Conservation (phyloP, 2,888 invertebrate genomes). For the Amphipoea oculea region DNA sequence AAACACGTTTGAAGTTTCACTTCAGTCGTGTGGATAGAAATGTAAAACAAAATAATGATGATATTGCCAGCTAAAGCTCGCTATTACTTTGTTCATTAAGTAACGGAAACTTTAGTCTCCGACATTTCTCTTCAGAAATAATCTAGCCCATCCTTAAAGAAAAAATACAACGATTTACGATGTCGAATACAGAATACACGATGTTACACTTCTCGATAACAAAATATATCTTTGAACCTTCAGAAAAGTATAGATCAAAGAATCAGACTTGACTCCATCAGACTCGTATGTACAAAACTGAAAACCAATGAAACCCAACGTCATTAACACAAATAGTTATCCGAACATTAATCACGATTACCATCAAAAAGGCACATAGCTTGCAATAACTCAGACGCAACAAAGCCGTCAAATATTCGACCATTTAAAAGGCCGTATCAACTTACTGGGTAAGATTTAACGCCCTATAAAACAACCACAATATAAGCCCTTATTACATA, state of each 20-base stretch:
- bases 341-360: slow-evolving; percentile 29
- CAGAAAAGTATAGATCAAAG: background rate
- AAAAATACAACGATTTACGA: background rate
- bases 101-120: background rate
- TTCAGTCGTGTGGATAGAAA: background rate
- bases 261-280: background rate
- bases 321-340: slow-evolving; percentile 35
- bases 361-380: slow-evolving; percentile 17
- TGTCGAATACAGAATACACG: background rate
- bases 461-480: slow-evolving; percentile 56
- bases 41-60: background rate
- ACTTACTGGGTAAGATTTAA: slow-evolving; percentile 48
- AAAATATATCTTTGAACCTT: background rate
- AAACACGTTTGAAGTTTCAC: too few relatives aligned
- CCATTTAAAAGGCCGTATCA: slow-evolving; percentile 54
- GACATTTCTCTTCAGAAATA: background rate
- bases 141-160: background rate
- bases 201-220: background rate
- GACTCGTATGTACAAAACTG: background rate
- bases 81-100: background rate
- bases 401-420: slow-evolving; percentile 48
- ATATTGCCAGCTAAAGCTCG: background rate
- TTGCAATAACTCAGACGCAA: slow-evolving; percentile 31
- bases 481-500: slow-evolving; percentile 60
- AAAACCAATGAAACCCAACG: background rate